Percentiles rank a stretch among this genome's conserved stretches.
These are phyloP conservation scores for Phyto melanocephala DNA, from an alignment of 2,888 invertebrate species.

Conservation along the genomic window DNA sequence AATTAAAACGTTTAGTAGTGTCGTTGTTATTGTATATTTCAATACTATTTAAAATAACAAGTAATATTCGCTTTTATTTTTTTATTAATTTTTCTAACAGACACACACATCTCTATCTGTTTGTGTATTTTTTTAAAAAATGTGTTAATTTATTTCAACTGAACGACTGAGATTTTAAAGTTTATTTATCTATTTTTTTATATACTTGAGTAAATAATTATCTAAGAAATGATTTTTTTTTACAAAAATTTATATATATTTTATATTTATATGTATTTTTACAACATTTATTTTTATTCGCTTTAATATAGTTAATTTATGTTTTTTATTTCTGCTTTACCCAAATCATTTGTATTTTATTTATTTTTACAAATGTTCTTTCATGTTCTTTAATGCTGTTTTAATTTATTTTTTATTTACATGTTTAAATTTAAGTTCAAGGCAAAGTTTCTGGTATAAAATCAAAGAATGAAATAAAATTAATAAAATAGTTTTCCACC, in stretches of 20 bases:
- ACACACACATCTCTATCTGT: too few species aligned
- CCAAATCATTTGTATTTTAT: background rate
- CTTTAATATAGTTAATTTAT: background rate
- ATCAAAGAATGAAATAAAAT: too few species aligned
- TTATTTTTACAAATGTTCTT: slow-evolving; percentile 20
- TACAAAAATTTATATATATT: too few species aligned
- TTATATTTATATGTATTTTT: background rate
- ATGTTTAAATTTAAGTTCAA: slow-evolving; percentile 54
- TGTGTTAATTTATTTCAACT: slow-evolving; percentile 27
- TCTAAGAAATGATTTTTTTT: too few species aligned
- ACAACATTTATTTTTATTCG: background rate
- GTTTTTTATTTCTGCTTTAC: background rate
- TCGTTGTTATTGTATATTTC: background rate
- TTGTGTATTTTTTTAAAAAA: background rate
- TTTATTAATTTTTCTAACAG: background rate
- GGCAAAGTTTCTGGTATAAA: too few species aligned
- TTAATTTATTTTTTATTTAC: background rate
- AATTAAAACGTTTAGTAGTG: background rate
- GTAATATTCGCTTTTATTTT: background rate
- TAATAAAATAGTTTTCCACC: too few species aligned
- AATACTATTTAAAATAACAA: background rate
- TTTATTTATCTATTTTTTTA: slow-evolving; percentile 4
- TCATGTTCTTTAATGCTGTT: background rate
- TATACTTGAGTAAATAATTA: too few species aligned
- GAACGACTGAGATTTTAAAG: background rate